Evolutionary conservation across 1,140 invertebrate genomes (phyloP), one percentile per base, ranked within the genome.

Genomic region (Drosophila kanapiae): DNA sequence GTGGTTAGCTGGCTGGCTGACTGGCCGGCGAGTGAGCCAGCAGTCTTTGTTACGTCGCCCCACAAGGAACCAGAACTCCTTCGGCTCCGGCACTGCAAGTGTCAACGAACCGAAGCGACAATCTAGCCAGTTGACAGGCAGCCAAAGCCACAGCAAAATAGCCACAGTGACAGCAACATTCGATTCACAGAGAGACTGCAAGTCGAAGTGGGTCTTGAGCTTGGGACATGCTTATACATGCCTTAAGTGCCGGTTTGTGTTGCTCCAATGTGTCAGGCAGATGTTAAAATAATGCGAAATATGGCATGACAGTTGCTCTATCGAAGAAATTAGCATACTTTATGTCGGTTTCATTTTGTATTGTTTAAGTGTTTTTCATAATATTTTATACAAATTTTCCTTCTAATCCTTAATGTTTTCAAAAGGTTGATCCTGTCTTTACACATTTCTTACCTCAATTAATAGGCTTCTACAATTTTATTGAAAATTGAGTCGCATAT

Each of bases 71-170:
- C 75, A 72, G 76, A 80, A 61, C 70, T 43, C 74, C 77, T 56
- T 56, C 61, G 62, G 75, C 83, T 57, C n/a, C 33, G 57, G 10
- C 70, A 68, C 78, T 84, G 77, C 80, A 80, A 80, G 80, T 90
- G 84, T 88, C 85, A 87, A 88, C 85, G 84, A 87, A 78, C 63
- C 53, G 79, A 61, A 60, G 16, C 14, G 69, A 83, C 83, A 76
- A 85, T 29, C 79, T 82, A 87, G 82, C 75, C 83, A 87, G 87
- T 88, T 87, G 83, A 88, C 83, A 86, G 75, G 35, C 78, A 61
- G 70, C 38, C 48, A 48, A 72, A 58, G 43, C 49, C 51, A 43
- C 76, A 60, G 42, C 42, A 53, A 45, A 53, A 35, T 53, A 18
- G 49, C 31, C 49, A 38, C 53, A 23, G 18, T 38, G 53, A 56